phyloP scores from a whole-genome alignment of 2,888 invertebrate genomes.

The Coelinius sp. region DNA sequence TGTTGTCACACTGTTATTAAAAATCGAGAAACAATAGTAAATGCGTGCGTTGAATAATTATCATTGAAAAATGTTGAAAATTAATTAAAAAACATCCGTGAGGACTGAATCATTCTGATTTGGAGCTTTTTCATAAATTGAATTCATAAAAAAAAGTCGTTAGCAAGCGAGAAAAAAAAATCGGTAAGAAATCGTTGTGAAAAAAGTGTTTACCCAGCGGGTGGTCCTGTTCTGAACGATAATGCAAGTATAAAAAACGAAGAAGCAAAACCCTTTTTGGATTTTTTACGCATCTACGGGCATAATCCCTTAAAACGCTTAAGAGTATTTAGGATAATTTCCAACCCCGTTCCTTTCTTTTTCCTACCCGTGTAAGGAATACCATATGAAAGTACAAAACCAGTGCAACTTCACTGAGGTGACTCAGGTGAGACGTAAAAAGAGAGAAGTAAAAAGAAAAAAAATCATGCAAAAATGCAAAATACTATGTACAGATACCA shows the following conservation, averaged over 20 bases:
- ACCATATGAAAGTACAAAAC: slow-evolving; percentile 23
- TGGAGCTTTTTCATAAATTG: not conserved
- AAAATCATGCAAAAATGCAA: slow-evolving; percentile 27
- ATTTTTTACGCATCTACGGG: slow-evolving; percentile 68
- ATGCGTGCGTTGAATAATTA: no score
- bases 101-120: no score
- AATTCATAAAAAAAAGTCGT: not conserved
- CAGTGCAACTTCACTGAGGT: not conserved
- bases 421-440: slow-evolving; percentile 4
- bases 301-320: slow-evolving; percentile 71
- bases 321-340: slow-evolving; percentile 67
- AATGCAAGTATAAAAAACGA: not conserved
- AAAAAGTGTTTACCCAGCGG: slow-evolving; percentile 64
- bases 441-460: slow-evolving; percentile 4
- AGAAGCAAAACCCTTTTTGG: slow-evolving; percentile 58
- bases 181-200: slow-evolving; percentile 8
- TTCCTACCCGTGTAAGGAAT: slow-evolving; percentile 34
- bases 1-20: no score
- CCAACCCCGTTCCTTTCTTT: slow-evolving; percentile 35
- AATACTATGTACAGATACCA: slow-evolving; percentile 38
- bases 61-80: no score
- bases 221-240: slow-evolving; percentile 60
- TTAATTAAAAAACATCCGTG: no score
- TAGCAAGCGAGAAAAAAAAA: not conserved
- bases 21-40: no score